Percentiles rank a stretch among this genome's conserved stretches.
Conservation (phyloP, 2,888 invertebrate species). For the Protophormia terraenovae region DNA sequence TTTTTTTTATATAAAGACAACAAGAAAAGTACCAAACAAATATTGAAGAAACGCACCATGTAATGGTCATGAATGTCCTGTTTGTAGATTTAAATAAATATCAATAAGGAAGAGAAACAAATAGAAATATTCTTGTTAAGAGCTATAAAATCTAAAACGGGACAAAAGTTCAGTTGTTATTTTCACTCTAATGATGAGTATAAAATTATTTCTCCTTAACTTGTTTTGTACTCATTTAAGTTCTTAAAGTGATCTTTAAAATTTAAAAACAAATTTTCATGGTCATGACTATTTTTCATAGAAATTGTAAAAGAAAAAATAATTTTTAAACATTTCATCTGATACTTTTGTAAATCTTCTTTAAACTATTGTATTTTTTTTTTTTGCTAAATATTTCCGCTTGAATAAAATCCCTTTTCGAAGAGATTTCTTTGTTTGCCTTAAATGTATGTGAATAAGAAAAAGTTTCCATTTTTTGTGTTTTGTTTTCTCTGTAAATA, state of each 20-base stretch:
- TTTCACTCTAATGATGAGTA: too few relatives aligned
- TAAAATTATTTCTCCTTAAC: too few relatives aligned
- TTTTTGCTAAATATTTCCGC: slow-evolving; percentile 43
- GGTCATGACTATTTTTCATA: neutral
- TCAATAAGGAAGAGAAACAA: neutral
- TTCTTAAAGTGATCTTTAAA: neutral
- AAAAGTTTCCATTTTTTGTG: neutral
- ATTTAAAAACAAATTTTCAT: neutral
- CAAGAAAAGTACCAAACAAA: neutral
- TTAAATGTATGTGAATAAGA: neutral
- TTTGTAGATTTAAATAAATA: slow-evolving; percentile 19
- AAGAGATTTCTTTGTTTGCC: neutral
- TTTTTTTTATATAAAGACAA: neutral
- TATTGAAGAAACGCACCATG: slow-evolving; percentile 18
- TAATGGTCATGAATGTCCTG: slow-evolving; percentile 51
- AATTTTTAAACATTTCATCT: neutral
- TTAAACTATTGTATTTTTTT: neutral
- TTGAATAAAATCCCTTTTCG: slow-evolving; percentile 26
- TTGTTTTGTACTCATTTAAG: neutral
- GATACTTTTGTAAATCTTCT: neutral
- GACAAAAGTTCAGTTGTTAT: neutral
- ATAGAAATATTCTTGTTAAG: neutral
- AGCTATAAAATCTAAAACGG: neutral
- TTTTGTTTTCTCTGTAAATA: neutral
- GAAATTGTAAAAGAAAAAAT: neutral